Percentiles rank a stretch among this genome's conserved stretches.
Conservation (phyloP, 2,888 invertebrate species). For the Pelosia muscerda region DNA sequence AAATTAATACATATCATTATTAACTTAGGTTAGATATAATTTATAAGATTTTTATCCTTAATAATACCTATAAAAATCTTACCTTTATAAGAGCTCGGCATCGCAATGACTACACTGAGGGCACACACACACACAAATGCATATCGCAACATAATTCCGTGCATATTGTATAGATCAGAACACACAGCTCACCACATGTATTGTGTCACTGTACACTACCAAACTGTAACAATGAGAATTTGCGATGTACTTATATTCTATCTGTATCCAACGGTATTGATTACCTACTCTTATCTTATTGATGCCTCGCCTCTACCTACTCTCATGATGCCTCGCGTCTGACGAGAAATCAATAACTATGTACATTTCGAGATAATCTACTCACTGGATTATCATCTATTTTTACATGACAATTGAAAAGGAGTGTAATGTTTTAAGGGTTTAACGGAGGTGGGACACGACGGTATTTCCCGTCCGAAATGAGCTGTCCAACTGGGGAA, state of each 20-base stretch:
- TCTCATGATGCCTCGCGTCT: too few species aligned
- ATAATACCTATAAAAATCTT: neutral
- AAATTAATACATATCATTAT: too few species aligned
- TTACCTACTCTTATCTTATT: constrained; percentile 3
- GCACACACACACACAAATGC: constrained; percentile 26
- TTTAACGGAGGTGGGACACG: too few species aligned
- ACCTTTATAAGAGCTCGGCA: constrained; percentile 41
- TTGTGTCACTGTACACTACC: constrained; percentile 6
- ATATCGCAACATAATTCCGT: constrained; percentile 11
- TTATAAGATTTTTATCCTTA: too few species aligned
- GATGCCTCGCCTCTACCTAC: neutral
- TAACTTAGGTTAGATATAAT: too few species aligned
- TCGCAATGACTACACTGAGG: constrained; percentile 36
- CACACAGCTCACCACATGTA: constrained; percentile 10
- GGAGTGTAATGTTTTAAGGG: neutral
- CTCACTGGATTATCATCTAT: neutral
- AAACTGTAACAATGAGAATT: constrained; percentile 34
- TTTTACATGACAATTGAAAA: neutral
- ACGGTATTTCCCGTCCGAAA: too few species aligned
- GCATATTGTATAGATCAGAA: neutral
- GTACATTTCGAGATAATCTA: neutral
- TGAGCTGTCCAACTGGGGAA: too few species aligned
- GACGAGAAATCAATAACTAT: neutral
- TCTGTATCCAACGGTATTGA: constrained; percentile 18
- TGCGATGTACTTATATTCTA: neutral